Base-by-base conservation (phyloP, 2,797 vertebrate genomes). In the Pseudochirops corinnae region DNA sequence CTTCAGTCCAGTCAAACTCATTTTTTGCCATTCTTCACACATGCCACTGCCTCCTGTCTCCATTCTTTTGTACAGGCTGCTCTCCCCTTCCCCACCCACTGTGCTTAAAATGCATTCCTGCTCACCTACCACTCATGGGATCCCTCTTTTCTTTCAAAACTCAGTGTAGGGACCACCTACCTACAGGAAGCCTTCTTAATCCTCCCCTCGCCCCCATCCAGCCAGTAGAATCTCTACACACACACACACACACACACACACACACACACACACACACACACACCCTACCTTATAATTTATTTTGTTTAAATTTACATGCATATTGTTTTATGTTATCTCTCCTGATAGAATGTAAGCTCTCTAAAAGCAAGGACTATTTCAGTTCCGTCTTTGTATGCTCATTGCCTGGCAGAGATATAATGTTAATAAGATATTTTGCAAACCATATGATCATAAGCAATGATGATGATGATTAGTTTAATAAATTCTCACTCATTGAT, bases 181-280 rank as follows among this genome's bases (percentile, higher is more conserved):
- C 39, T 46, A 46, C 2, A 82, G 46, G 39, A 82, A 9, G 74
- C 21, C 62, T 82, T 82, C 74, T 39, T 82, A 82, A 82, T 46
- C 74, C 39, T 46, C 21, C n/a, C 6, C 18, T 5, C 5, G 0
- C 0, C n/a, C 39, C n/a, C 21, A 56, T 24, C n/a, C 0, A 82
- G 67, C n/a, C 18, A 46, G 18, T 10, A 82, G 18, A 82, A 82
- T 82, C 67, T 46, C 2, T 5, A 74, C 33, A 39, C 33, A 74
- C 16, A 74, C 62, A 74, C 33, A 74, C 7, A 55, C 53, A 55
- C 53, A 55, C 53, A 55, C 53, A 55, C 53, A 55, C 10, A 55
- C 11, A 55, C 53, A 55, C 10, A 55, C 53, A 55, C 52, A 52
- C 52, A 52, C 52, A 52, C 52, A 52, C 46, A 46, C n/a, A n/a